Percentiles rank a stretch among this genome's conserved stretches.
Evolutionary conservation across 2,797 vertebrate species (phyloP).

Genomic region (Aldrovandia affinis): DNA sequence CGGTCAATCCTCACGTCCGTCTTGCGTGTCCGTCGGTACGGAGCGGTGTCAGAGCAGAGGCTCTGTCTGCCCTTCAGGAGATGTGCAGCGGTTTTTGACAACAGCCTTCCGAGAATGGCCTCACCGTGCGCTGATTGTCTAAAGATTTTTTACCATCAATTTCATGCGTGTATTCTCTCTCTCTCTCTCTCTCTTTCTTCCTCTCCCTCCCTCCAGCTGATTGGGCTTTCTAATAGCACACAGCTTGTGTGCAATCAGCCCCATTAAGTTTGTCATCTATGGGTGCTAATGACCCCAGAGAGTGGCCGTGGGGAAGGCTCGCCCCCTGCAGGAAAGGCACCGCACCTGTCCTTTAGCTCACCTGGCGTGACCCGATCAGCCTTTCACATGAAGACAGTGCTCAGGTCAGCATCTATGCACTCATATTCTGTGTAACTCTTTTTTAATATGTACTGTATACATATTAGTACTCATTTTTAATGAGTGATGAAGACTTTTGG

Average conservation of each 20-base stretch:
- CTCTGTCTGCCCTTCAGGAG: not conserved
- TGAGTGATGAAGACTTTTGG: too few species aligned
- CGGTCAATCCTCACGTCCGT: slow-evolving; percentile 11
- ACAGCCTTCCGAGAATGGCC: slow-evolving; percentile 7
- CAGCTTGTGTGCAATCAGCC: slow-evolving; percentile 27
- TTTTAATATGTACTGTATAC: not conserved
- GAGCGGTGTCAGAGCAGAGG: not conserved
- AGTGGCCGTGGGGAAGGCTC: not conserved
- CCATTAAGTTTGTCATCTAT: slow-evolving; percentile 29
- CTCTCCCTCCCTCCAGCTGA: not conserved
- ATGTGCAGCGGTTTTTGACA: slow-evolving; percentile 20
- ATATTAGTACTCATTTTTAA: too few species aligned
- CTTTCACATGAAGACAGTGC: not conserved
- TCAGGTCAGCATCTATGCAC: not conserved
- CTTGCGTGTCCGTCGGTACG: not conserved
- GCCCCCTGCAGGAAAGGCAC: too few species aligned
- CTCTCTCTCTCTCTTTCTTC: not conserved
- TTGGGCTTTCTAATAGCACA: slow-evolving; percentile 28
- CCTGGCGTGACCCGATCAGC: not conserved
- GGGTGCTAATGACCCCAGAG: not conserved
- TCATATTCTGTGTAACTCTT: not conserved
- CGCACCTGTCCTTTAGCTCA: not conserved
- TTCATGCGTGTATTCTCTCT: not conserved
- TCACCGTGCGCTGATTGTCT: not conserved
- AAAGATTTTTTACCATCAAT: slow-evolving; percentile 25